Percentiles rank a stretch among this genome's conserved stretches.
phyloP scores from a whole-genome alignment of 64 coral and sea anemone genomes.

The Catalaphyllia jardinei region DNA sequence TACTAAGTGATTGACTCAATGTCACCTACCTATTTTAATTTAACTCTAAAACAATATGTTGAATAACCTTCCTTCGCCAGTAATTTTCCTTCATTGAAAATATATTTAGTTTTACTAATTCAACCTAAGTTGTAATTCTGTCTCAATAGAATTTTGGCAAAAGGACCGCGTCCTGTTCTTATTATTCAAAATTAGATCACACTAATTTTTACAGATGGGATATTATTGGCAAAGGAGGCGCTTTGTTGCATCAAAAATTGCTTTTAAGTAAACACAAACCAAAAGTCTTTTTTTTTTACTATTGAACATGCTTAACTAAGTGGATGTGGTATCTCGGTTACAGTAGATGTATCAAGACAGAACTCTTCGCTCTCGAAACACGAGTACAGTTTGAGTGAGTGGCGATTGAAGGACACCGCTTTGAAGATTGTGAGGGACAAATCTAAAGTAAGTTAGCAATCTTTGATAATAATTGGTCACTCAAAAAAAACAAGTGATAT shows the following conservation, averaged over 20 bases:
- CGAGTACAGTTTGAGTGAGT: not conserved
- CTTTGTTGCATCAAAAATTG: slow-evolving; percentile 6
- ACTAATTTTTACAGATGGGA: not conserved
- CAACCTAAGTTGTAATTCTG: not conserved
- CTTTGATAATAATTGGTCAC: too few species aligned
- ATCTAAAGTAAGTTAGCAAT: too few species aligned
- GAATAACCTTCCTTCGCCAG: not conserved
- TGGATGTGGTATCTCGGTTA: not conserved
- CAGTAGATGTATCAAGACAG: not conserved
- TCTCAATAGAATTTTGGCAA: not conserved
- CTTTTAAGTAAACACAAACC: not conserved
- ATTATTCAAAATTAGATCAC: not conserved
- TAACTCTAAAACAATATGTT: not conserved
- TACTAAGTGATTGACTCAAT: not conserved
- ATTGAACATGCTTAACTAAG: not conserved
- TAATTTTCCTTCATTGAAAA: not conserved
- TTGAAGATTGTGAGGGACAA: too few species aligned
- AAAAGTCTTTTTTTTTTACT: not conserved
- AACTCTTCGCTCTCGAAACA: not conserved
- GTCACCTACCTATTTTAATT: not conserved
- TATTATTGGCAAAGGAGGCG: not conserved
- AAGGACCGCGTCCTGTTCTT: not conserved
- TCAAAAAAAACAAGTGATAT: too few species aligned
- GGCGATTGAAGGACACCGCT: not conserved
- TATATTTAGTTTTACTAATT: not conserved